Evolutionary conservation across 2,797 vertebrate genomes (phyloP).

Genomic region (Macropodus opercularis): DNA sequence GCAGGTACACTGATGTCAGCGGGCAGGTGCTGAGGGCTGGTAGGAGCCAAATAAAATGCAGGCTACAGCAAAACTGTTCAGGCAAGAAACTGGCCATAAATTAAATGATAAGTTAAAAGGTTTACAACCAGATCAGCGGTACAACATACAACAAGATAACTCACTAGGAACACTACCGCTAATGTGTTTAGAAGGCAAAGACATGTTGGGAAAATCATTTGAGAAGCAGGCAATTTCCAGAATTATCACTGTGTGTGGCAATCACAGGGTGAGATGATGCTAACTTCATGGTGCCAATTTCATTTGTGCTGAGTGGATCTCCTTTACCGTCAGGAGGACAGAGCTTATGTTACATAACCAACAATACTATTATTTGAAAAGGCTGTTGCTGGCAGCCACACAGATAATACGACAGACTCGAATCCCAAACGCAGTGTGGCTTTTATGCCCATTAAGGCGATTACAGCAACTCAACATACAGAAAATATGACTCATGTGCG

Average conservation of each 20-base stretch:
- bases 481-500: conserved; percentile 13
- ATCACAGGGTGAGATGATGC: background rate
- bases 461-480: background rate
- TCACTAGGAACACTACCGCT: background rate
- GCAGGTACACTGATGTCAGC: conserved; percentile 58
- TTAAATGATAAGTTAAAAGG: background rate
- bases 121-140: background rate
- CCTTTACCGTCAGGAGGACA: conserved; percentile 22
- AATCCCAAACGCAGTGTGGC: background rate
- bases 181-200: background rate
- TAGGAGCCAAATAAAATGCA: conserved; percentile 31
- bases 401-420: background rate
- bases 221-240: background rate
- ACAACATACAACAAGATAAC: background rate
- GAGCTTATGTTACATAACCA: conserved; percentile 40
- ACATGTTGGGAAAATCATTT: background rate
- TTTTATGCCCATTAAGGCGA: background rate
- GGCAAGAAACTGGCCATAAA: conserved; percentile 33
- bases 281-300: background rate
- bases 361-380: background rate
- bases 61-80: conserved; percentile 32
- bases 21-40: conserved; percentile 33
- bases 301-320: background rate
- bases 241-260: background rate
- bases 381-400: conserved; percentile 37